These are phyloP conservation scores for Tetheella fluctuosa DNA, from an alignment of 2,888 invertebrate species.

Conservation along the genomic window DNA sequence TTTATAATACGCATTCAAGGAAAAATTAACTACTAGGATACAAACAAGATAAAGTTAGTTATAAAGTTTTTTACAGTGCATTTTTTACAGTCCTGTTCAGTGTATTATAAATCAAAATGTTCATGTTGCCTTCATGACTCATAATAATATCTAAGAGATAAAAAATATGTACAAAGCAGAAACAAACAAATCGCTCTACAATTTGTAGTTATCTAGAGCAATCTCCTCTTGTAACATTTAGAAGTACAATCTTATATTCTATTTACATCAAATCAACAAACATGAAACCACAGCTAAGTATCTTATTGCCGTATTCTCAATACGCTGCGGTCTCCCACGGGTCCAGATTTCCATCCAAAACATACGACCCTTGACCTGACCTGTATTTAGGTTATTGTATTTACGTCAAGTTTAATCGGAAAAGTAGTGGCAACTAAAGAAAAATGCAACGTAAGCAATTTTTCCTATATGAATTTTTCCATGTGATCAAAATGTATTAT, in stretches of 20 bases:
- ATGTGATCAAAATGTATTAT: too few relatives aligned
- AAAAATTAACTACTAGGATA: too few relatives aligned
- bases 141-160: too few relatives aligned
- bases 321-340: background rate
- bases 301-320: background rate
- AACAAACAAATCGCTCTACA: too few relatives aligned
- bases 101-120: too few relatives aligned
- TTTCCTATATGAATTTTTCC: too few relatives aligned
- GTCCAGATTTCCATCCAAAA: background rate
- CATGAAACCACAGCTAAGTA: background rate
- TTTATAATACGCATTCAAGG: too few relatives aligned
- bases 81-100: too few relatives aligned
- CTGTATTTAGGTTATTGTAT: constrained; percentile 1
- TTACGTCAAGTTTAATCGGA: background rate
- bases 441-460: background rate
- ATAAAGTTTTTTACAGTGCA: too few relatives aligned
- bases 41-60: too few relatives aligned
- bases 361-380: background rate
- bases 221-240: background rate
- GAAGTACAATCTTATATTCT: background rate
- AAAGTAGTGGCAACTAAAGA: background rate
- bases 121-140: too few relatives aligned
- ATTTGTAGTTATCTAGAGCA: background rate
- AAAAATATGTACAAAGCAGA: too few relatives aligned
- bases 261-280: background rate